Base-by-base conservation (phyloP, 2,888 invertebrate species). In the Choreutis nemorana region DNA sequence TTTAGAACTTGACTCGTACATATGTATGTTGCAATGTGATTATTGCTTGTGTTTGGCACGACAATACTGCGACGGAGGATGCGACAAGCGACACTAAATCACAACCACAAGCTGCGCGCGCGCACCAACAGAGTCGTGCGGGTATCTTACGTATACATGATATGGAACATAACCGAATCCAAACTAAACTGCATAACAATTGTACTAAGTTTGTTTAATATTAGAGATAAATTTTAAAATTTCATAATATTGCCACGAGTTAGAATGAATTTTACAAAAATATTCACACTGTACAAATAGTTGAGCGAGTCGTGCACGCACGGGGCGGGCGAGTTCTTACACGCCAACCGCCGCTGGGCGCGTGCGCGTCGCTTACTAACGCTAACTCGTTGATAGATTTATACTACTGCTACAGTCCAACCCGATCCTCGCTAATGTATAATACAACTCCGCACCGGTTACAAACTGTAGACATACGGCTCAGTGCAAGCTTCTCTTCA, bases 261-360 rank as follows among this genome's bases (percentile, higher is more conserved):
- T 64, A 60, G 63, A 71, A 55, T 61, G 64, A 71, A 71, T 71
- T 72, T 65, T 75, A 77, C 71, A 77, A 75, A 75, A 77, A 77
- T 77, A 77, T 75, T 73, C 71, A 75, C 61, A 68, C 71, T 72
- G 71, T 75, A 75, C 77, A 73, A 58, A 63, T 63, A 67, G 70
- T 64, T 55, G 65, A 62, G 71, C 67, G 70, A 65, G 65, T 49
- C 68, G n/a, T n/a, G 8, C 15, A 7, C 16, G 5, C 10, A 8
- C 23, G 23, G 8, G 7, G 21, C 31, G 20, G 20, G 7, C 10
- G 20, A 8, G 15, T 8, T 8, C 6, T 6, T 7, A 4, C 28
- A 5, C 5, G 18, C 18, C 18, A 5, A 8, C 5, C 18, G 22
- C 22, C n/a, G 22, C 22, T 4, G 4, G 22, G 9, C 4, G n/a